Conservation (phyloP, 2,797 vertebrate species). For the Setipinna tenuifilis region DNA sequence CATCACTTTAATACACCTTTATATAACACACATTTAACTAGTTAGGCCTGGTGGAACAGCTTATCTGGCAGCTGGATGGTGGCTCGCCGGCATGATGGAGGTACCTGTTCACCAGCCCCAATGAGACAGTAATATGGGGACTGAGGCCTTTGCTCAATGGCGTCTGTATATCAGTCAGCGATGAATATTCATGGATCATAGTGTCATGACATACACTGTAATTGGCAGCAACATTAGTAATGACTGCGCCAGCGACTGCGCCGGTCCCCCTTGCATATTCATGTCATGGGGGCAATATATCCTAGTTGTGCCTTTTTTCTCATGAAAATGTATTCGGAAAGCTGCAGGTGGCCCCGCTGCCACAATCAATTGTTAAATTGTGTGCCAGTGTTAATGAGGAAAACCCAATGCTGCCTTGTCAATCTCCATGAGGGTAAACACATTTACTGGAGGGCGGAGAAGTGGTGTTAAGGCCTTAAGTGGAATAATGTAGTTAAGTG, state of each 20-base stretch:
- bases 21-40: constrained; percentile 88
- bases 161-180: constrained; percentile 78
- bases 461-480: constrained; percentile 18
- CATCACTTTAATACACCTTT: constrained; percentile 88
- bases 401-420: constrained; percentile 72
- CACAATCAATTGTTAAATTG: constrained; percentile 80
- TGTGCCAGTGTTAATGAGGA: constrained; percentile 74
- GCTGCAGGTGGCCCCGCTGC: constrained; percentile 80
- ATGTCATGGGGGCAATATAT: constrained; percentile 79
- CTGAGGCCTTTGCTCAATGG: constrained; percentile 71
- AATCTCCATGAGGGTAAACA: constrained; percentile 71
- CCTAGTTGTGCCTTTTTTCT: constrained; percentile 61
- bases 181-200: constrained; percentile 86
- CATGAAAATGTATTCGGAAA: constrained; percentile 77
- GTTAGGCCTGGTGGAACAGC: constrained; percentile 82
- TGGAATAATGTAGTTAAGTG: constrained; percentile 14
- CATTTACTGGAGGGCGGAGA: background rate
- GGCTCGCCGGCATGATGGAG: constrained; percentile 79
- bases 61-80: constrained; percentile 80
- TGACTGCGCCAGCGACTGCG: constrained; percentile 79
- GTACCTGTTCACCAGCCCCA: constrained; percentile 81
- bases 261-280: constrained; percentile 79
- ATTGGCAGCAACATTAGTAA: constrained; percentile 88
- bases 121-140: constrained; percentile 83
- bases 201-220: constrained; percentile 87